phyloP scores from a whole-genome alignment of 2,888 invertebrate species.

The Microctonus brassicae region DNA sequence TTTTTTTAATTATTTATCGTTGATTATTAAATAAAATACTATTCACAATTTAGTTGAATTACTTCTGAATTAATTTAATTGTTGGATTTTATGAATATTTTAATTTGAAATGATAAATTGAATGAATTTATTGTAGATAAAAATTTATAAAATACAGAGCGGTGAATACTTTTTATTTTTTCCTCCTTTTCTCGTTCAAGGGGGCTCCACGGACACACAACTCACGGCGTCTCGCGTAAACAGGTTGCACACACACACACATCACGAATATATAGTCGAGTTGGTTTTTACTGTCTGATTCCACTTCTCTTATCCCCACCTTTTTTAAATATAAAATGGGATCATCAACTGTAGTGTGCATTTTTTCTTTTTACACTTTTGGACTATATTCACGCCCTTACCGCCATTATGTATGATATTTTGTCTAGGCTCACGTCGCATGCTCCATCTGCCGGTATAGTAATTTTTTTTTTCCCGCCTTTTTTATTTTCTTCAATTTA shows the following conservation, averaged over 20 bases:
- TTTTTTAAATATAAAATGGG: background rate
- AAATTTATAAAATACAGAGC: background rate
- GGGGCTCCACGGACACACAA: slow-evolving; percentile 14
- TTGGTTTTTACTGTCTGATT: background rate
- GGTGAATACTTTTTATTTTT: too few species aligned
- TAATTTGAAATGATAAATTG: too few species aligned
- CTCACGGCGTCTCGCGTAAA: slow-evolving; percentile 47
- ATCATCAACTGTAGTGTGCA: background rate
- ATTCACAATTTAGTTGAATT: background rate
- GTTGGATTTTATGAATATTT: background rate
- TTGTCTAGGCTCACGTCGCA: background rate
- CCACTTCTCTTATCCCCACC: background rate
- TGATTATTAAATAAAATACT: background rate
- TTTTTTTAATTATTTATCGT: too few species aligned
- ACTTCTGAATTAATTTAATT: background rate
- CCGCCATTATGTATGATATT: background rate
- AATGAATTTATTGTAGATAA: background rate
- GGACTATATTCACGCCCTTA: background rate
- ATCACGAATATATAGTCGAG: background rate
- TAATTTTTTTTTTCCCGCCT: background rate
- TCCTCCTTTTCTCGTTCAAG: background rate
- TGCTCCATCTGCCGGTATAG: background rate
- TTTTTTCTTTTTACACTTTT: too few species aligned
- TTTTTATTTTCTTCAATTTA: background rate
- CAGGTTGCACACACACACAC: slow-evolving; percentile 44